Evolutionary conservation across 2,113 vertebrate genomes (phyloP).

Genomic region (Bothrops jararaca): DNA sequence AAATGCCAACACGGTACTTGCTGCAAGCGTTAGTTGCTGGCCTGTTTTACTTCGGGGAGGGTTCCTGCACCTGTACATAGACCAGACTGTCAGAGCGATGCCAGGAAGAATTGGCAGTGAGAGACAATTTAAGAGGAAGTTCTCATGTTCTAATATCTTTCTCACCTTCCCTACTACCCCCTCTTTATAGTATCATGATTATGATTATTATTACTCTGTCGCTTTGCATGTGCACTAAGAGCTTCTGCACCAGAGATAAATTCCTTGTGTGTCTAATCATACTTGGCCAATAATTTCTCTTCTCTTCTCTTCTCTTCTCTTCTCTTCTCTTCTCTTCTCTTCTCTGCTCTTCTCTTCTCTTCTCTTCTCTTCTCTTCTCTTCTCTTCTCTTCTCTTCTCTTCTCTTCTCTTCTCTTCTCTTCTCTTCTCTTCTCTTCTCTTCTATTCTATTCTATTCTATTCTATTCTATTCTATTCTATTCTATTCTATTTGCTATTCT

Average conservation of each 20-base stretch:
- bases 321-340: too few species aligned
- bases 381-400: too few species aligned
- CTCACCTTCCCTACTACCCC: neutral
- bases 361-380: too few species aligned
- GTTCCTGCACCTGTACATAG: neutral
- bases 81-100: neutral
- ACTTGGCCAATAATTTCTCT: neutral
- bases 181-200: neutral
- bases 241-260: neutral
- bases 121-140: neutral
- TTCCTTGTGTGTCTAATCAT: neutral
- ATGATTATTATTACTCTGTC: neutral
- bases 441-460: too few species aligned
- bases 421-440: too few species aligned
- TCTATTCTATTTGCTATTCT: too few species aligned
- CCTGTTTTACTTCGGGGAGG: neutral
- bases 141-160: neutral
- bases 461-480: too few species aligned
- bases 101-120: neutral
- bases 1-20: neutral
- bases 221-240: neutral
- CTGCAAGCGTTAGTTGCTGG: fast-evolving
- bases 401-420: too few species aligned
- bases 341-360: too few species aligned
- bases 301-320: neutral